Percentiles rank a stretch among this genome's conserved stretches.
phyloP scores from a whole-genome alignment of 2,888 invertebrate species.

The Tuberolachnus salignus region DNA sequence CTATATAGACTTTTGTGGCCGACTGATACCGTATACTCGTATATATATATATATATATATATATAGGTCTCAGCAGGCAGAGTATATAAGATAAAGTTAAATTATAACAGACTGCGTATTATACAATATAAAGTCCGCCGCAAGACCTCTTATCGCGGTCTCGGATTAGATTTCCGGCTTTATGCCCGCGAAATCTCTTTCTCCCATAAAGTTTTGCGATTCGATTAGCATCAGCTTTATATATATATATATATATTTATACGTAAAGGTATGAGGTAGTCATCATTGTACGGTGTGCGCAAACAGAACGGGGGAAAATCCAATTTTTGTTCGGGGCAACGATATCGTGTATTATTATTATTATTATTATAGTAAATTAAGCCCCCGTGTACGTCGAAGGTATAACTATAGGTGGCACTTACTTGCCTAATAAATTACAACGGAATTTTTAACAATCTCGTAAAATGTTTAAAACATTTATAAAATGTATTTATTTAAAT shows the following conservation, averaged over 20 bases:
- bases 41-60: no score
- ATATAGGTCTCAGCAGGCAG: no score
- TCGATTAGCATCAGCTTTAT: slow-evolving; percentile 5
- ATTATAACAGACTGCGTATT: no score
- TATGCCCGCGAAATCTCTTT: neutral
- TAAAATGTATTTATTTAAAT: neutral
- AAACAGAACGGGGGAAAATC: slow-evolving; percentile 8
- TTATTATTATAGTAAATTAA: no score
- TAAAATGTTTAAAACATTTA: neutral
- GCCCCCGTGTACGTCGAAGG: neutral
- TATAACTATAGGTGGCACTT: no score
- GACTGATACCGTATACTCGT: no score
- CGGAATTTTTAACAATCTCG: neutral
- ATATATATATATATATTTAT: no score
- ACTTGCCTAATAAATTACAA: slow-evolving; percentile 13
- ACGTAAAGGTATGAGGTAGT: slow-evolving; percentile 15
- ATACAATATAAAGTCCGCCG: no score
- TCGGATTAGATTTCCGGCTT: neutral
- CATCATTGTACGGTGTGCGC: neutral
- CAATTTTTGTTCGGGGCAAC: neutral
- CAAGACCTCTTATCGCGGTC: slow-evolving; percentile 15
- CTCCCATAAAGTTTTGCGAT: slow-evolving; percentile 13
- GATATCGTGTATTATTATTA: no score
- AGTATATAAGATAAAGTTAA: no score
- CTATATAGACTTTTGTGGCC: no score